Conservation (phyloP, 2,113 vertebrate genomes). For the Benitochromis conjunctus region DNA sequence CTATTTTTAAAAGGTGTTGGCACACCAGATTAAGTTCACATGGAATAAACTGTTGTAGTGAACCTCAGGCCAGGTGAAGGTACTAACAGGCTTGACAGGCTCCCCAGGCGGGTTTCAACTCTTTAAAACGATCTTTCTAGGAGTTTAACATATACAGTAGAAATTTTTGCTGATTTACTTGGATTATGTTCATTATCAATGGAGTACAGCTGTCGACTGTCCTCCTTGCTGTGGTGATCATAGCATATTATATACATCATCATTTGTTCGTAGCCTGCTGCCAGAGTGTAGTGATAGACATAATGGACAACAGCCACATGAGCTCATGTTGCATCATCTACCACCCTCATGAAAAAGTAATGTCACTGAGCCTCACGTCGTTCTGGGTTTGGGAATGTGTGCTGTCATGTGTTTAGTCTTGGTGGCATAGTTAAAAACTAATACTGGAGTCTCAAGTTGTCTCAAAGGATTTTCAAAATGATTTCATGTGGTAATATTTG, state of each 20-base stretch:
- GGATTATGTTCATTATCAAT: neutral
- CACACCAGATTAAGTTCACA: neutral
- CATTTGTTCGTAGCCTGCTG: neutral
- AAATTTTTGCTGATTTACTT: neutral
- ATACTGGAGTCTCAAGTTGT: neutral
- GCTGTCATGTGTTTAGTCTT: neutral
- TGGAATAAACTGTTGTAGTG: neutral
- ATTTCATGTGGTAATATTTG: neutral
- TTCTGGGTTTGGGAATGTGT: neutral
- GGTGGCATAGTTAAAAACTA: neutral
- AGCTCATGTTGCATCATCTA: neutral
- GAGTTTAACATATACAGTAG: neutral
- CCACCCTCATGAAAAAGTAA: neutral
- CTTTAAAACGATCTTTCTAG: neutral
- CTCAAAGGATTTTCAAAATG: neutral
- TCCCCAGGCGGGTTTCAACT: neutral
- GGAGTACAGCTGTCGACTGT: neutral
- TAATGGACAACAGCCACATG: neutral
- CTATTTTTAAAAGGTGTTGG: neutral
- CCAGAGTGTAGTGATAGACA: neutral
- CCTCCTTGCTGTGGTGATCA: neutral
- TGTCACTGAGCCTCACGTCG: neutral
- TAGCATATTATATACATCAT: neutral
- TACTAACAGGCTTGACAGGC: neutral
- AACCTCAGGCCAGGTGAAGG: neutral